Evolutionary conservation across 2,888 invertebrate genomes (phyloP), one percentile per base, ranked within the genome.

Genomic region (Tachystola acroxantha): DNA sequence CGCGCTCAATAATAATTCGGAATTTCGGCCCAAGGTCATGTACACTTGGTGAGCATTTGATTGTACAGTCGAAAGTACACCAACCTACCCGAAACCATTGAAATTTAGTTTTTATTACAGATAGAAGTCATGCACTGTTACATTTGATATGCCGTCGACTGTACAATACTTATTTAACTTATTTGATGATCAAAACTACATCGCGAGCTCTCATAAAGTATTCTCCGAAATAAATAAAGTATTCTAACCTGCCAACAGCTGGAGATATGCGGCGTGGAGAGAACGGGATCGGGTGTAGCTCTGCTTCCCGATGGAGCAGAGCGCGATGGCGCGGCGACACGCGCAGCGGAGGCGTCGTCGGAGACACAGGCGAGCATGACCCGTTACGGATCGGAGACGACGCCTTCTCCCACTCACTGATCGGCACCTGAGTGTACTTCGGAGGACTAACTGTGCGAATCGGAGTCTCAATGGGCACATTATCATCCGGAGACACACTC

Each of bases 401-500:
- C 0, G 76, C 77, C 71, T 87, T 86, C 64, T 88, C 88, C 86
- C 88, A 87, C 48, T 88, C 88, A 36, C 80, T 82, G 11, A 82
- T 62, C 32, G 81, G 80, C 53, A 88, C 88, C 43, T 85, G 71
- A 20, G 80, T 64, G 61, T 89, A 70, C 50, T 81, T 62, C 50
- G 68, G 69, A 2, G 84, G 85, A 13, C 61, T 66, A 1, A 48
- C 44, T 25, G 66, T 52, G 19, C 70, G 57, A 32, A 59, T 62
- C 0, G 76, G 66, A 10, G 67, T 57, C 48, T 64, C 73, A 36
- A 63, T 63, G 10, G 75, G 72, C 42, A 79, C 64, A 43, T 72
- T 78, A 43, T 86, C 89, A 46, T 89, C 89, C 22, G 89, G 88
- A 11, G 90, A 91, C 35, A 91, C 80, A 46, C 90, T 90, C 61